These are phyloP conservation scores for Habroteleia sp. DNA, from an alignment of 2,888 invertebrate genomes.

Conservation along the genomic window DNA sequence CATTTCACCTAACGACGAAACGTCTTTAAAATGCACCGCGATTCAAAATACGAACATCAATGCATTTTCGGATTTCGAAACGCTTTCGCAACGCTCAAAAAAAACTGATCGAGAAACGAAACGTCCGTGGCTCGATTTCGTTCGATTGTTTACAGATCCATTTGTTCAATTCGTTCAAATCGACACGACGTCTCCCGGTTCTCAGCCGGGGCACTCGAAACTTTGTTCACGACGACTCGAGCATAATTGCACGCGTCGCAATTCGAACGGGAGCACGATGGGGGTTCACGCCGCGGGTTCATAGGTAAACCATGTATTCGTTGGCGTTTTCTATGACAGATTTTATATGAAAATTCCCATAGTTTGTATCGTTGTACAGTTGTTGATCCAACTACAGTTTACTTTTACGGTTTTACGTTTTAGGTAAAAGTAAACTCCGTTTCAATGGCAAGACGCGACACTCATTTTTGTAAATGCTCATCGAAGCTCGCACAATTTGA, in stretches of 20 bases:
- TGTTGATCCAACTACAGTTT: slow-evolving; percentile 40
- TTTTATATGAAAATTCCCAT: slow-evolving; percentile 45
- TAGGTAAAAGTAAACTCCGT: slow-evolving; percentile 48
- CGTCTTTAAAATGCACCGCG: too few relatives aligned
- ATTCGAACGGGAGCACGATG: slow-evolving; percentile 9
- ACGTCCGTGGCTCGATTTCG: too few relatives aligned
- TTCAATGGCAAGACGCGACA: slow-evolving; percentile 33
- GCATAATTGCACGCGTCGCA: slow-evolving; percentile 14
- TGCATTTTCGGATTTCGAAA: too few relatives aligned
- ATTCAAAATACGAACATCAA: too few relatives aligned
- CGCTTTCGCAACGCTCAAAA: too few relatives aligned
- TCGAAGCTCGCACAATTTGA: slow-evolving; percentile 48
- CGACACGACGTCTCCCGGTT: too few relatives aligned
- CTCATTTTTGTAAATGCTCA: slow-evolving; percentile 54
- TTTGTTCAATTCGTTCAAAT: too few relatives aligned
- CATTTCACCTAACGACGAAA: too few relatives aligned
- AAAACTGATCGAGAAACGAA: too few relatives aligned
- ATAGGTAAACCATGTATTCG: slow-evolving; percentile 31
- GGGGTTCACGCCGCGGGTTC: slow-evolving; percentile 41
- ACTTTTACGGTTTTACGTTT: slow-evolving; percentile 46
- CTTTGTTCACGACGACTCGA: slow-evolving; percentile 16
- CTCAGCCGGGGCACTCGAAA: too few relatives aligned
- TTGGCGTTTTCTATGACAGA: slow-evolving; percentile 46
- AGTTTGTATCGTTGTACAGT: slow-evolving; percentile 49
- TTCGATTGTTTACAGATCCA: too few relatives aligned